A percentile compares a stretch with the other conserved stretches of the same genome.
These are phyloP conservation scores for Cryptocephalus moraei DNA, from an alignment of 2,888 invertebrate species.

Conservation along the genomic window DNA sequence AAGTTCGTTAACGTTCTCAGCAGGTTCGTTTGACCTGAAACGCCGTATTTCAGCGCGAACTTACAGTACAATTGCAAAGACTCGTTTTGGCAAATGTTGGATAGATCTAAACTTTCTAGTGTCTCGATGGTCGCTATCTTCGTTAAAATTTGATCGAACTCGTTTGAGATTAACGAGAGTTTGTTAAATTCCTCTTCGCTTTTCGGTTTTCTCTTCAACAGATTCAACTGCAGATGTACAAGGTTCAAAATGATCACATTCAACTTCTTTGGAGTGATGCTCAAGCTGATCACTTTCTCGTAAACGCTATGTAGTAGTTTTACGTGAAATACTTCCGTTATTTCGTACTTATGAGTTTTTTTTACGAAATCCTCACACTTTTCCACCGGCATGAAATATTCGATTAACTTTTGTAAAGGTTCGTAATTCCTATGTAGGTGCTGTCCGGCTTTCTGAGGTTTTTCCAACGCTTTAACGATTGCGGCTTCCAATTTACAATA, in stretches of 20 bases:
- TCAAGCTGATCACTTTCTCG: constrained; percentile 37
- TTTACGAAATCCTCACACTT: constrained; percentile 47
- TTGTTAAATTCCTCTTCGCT: constrained; percentile 15
- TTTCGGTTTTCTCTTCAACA: constrained; percentile 38
- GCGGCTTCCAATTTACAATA: constrained; percentile 52
- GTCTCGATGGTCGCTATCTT: constrained; percentile 9
- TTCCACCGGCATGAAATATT: constrained; percentile 47
- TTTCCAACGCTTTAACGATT: constrained; percentile 53
- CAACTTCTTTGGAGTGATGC: constrained; percentile 36
- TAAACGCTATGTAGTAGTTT: constrained; percentile 46
- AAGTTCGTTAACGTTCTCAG: constrained; percentile 45
- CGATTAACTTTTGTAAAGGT: constrained; percentile 49
- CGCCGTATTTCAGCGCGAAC: constrained; percentile 54
- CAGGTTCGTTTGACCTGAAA: constrained; percentile 30
- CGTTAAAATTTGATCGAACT: constrained; percentile 17
- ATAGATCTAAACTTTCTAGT: constrained; percentile 7
- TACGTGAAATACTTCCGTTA: constrained; percentile 47
- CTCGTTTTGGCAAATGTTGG: constrained; percentile 32
- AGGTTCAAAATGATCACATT: constrained; percentile 46
- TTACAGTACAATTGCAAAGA: constrained; percentile 53
- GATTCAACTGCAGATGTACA: constrained; percentile 43
- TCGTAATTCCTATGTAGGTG: constrained; percentile 50
- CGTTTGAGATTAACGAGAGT: constrained; percentile 15
- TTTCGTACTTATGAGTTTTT: constrained; percentile 55
- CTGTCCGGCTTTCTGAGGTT: constrained; percentile 59